These are phyloP conservation scores for Conus betulinus DNA, from an alignment of 1,140 invertebrate species.

Conservation along the genomic window DNA sequence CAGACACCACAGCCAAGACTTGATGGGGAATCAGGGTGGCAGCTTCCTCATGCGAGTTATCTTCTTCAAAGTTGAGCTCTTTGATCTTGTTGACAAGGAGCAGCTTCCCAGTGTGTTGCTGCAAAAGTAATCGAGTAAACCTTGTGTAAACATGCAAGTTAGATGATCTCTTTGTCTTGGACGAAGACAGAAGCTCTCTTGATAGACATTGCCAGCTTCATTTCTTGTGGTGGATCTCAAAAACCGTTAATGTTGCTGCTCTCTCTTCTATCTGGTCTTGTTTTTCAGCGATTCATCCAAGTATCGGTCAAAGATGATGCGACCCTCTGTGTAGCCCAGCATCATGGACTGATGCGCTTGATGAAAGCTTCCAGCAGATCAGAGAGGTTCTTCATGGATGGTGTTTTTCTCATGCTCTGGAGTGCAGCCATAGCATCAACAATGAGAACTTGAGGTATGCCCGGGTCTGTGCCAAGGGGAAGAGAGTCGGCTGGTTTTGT, in stretches of 20 bases:
- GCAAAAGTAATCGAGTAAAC: not conserved
- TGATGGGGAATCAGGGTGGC: slow-evolving; percentile 16
- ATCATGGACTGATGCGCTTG: not conserved
- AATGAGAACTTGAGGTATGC: not conserved
- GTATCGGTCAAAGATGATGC: not conserved
- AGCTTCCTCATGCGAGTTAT: slow-evolving; percentile 12
- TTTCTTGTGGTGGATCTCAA: not conserved
- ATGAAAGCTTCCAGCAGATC: not conserved
- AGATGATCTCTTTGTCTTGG: not conserved
- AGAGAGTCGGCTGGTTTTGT: too few relatives aligned
- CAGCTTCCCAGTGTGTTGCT: not conserved
- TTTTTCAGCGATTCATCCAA: not conserved
- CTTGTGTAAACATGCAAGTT: not conserved
- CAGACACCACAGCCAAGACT: not conserved
- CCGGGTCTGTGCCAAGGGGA: too few relatives aligned
- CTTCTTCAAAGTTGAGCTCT: not conserved
- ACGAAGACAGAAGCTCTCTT: not conserved
- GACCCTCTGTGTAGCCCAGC: not conserved
- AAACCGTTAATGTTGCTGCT: not conserved
- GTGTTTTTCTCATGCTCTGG: too few relatives aligned
- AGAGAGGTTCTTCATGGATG: not conserved
- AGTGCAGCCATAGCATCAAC: not conserved
- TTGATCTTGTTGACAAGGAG: not conserved
- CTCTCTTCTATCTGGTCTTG: not conserved
- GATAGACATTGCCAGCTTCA: slow-evolving; percentile 15